These are phyloP conservation scores for Crambe crambe DNA, from an alignment of 37 sponge, comb jelly and placozoan genomes.

Conservation along the genomic window DNA sequence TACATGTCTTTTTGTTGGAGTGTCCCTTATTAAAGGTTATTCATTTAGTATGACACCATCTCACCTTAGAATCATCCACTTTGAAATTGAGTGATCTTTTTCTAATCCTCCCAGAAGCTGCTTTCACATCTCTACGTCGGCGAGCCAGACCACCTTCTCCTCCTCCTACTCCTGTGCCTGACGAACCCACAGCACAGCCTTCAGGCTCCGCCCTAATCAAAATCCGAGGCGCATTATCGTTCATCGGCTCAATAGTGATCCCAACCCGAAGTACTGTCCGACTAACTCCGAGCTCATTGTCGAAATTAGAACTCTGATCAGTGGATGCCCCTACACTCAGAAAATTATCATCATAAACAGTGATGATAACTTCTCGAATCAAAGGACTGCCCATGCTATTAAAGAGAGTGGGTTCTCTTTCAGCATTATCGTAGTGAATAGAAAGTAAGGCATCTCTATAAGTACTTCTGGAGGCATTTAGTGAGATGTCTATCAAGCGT, in stretches of 20 bases:
- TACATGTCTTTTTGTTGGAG: no score
- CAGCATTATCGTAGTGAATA: conserved; percentile 14
- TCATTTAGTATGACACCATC: no score
- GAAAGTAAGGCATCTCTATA: conserved; percentile 16
- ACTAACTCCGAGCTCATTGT: not conserved
- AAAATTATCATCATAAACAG: conserved; percentile 30
- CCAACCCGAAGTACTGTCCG: conserved; percentile 15
- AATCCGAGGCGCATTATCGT: conserved; percentile 45
- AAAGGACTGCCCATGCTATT: conserved; percentile 6
- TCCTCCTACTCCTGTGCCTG: not conserved
- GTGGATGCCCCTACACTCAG: not conserved
- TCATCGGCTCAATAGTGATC: conserved; percentile 22
- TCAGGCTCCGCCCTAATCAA: conserved; percentile 16
- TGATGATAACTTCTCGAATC: conserved; percentile 7
- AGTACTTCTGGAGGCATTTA: not conserved
- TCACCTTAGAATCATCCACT: not conserved
- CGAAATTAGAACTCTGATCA: not conserved
- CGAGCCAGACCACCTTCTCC: not conserved
- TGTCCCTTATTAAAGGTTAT: no score
- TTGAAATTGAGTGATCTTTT: not conserved
- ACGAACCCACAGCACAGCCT: not conserved
- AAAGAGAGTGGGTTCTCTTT: conserved; percentile 38
- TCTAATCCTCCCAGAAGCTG: not conserved
- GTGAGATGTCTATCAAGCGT: not conserved
- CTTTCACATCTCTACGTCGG: conserved; percentile 21